A percentile compares a stretch with the other conserved stretches of the same genome.
These are phyloP conservation scores for Halesus radiatus DNA, from an alignment of 1,140 invertebrate species.

Conservation along the genomic window DNA sequence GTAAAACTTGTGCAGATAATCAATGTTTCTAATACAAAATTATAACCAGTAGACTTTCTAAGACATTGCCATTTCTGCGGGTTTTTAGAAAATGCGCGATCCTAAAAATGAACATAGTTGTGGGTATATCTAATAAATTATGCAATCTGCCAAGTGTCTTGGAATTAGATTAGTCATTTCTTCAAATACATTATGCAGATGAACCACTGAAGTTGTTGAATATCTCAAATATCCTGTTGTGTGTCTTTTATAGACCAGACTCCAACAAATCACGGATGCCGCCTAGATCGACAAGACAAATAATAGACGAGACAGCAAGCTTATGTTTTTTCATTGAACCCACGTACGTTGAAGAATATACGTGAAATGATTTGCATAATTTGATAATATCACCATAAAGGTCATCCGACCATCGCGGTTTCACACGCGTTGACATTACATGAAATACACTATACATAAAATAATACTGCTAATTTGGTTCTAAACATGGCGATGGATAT, in stretches of 20 bases:
- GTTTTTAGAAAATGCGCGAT: too few relatives aligned
- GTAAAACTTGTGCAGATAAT: too few relatives aligned
- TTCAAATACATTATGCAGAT: background rate
- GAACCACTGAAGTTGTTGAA: too few relatives aligned
- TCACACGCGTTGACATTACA: background rate
- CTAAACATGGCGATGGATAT: background rate
- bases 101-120: too few relatives aligned
- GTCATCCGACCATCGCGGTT: slow-evolving; percentile 12
- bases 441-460: slow-evolving; percentile 1
- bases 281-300: slow-evolving; percentile 13
- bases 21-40: too few relatives aligned
- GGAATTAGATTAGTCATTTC: too few relatives aligned
- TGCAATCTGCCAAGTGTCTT: too few relatives aligned
- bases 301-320: too few relatives aligned
- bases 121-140: too few relatives aligned
- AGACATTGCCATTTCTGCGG: too few relatives aligned
- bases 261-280: slow-evolving; percentile 17
- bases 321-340: background rate
- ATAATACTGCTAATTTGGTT: background rate
- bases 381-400: slow-evolving; percentile 18
- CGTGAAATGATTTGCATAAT: background rate
- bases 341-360: background rate
- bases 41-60: too few relatives aligned
- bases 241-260: background rate
- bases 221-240: too few relatives aligned